Evolutionary conservation across 2,888 invertebrate species (phyloP).

Genomic region (Meghimatium bilineatum): DNA sequence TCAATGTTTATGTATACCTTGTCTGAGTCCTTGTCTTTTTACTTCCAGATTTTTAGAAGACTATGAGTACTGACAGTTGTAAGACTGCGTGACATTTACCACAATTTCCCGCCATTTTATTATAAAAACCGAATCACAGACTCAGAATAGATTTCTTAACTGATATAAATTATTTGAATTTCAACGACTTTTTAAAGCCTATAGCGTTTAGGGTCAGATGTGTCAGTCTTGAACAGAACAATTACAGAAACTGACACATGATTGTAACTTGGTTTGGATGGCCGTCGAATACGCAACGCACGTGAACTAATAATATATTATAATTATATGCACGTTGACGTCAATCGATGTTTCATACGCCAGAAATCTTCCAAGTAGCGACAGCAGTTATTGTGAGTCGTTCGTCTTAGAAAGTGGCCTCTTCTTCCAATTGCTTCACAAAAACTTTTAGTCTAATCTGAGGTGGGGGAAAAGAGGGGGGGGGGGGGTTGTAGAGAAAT

Average conservation of each 20-base stretch:
- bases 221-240: not conserved
- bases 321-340: conserved; percentile 29
- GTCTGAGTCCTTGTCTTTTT: not conserved
- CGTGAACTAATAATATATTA: conserved; percentile 32
- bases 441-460: not conserved
- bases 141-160: not conserved
- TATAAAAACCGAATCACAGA: not conserved
- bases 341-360: not conserved
- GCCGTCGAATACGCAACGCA: not conserved
- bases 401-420: not conserved
- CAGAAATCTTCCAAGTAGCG: not conserved
- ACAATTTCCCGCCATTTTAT: not conserved
- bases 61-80: not conserved
- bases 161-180: not conserved
- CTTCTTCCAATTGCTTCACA: not conserved
- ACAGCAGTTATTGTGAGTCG: not conserved
- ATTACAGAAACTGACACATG: not conserved
- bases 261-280: not conserved
- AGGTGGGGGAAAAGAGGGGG: too few relatives aligned
- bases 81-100: not conserved
- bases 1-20: not conserved
- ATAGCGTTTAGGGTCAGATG: not conserved
- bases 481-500: too few relatives aligned
- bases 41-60: not conserved
- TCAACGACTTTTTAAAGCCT: not conserved